Base-by-base conservation (phyloP, 1,140 invertebrate genomes). In the Fopius arisanus region DNA sequence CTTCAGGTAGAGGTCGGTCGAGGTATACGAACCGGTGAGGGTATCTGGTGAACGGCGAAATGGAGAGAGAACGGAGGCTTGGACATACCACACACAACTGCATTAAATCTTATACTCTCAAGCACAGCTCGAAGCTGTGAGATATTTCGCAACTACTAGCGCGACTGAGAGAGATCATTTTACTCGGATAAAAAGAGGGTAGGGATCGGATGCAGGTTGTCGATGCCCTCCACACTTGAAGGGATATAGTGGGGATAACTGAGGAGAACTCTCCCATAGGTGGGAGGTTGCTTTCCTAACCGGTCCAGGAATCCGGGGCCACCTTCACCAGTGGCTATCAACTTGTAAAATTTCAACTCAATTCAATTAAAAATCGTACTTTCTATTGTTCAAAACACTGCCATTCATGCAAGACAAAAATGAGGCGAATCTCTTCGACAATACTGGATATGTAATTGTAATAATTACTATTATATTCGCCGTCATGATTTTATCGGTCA, bases 221-320 rank as follows among this genome's bases (percentile, higher is more conserved):
- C 16, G 28, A 41, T 62, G 40, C 62, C 26, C 62, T 41, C 14
- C 54, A 63, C 54, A 6, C 16, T 59, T 59, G 12, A 63, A 29
- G 14, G 43, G 21, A 31, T 4, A 31, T 29, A 21, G 66, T 21
- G 69, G 68, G 48, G 77, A 70, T 67, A 72, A 72, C 69, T 37
- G 63, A 74, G 75, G 43, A 73, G 78, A 78, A 78, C 76, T 75
- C 79, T 80, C 74, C 77, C 72, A 71, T 75, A 74, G 75, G 76
- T 77, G 51, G 76, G 75, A 75, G 75, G 67, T 70, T 74, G 79
- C 77, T 78, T 77, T 73, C 80, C 79, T 75, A 83, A 87, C 85
- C 84, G 85, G 84, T 87, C 83, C 82, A 82, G 81, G 84, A 87
- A 87, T 85, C 85, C 83, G 78, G 83, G 80, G 84, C 84, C 85